phyloP scores from a whole-genome alignment of 2,113 vertebrate genomes.

The Larimichthys crocea region DNA sequence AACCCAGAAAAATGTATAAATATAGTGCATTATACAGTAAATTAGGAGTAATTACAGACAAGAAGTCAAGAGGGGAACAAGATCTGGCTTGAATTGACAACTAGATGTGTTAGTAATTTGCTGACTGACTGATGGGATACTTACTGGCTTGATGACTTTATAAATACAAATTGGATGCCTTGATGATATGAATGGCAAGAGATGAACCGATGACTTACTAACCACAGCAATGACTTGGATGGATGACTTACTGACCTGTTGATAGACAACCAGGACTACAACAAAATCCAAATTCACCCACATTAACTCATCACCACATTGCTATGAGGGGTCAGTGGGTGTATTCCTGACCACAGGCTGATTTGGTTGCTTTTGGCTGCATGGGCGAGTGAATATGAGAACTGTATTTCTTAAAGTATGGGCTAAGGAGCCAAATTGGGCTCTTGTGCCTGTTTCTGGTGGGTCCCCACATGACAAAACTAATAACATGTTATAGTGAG shows the following conservation, averaged over 20 bases:
- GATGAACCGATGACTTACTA: slow-evolving; percentile 8
- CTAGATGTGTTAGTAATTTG: background rate
- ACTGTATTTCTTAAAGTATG: slow-evolving; percentile 63
- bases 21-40: background rate
- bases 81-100: background rate
- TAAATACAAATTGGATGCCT: slow-evolving; percentile 7
- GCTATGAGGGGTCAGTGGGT: slow-evolving; percentile 60
- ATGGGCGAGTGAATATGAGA: slow-evolving; percentile 51
- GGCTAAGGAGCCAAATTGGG: slow-evolving; percentile 58
- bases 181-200: background rate
- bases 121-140: slow-evolving; percentile 9
- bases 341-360: slow-evolving; percentile 56
- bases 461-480: slow-evolving; percentile 49
- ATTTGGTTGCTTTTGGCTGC: slow-evolving; percentile 60
- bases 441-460: slow-evolving; percentile 41
- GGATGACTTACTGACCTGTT: slow-evolving; percentile 37
- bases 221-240: slow-evolving; percentile 5
- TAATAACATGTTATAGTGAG: slow-evolving; percentile 66
- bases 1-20: background rate
- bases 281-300: slow-evolving; percentile 31
- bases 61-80: background rate
- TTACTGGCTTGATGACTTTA: slow-evolving; percentile 4
- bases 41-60: background rate
- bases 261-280: slow-evolving; percentile 20
- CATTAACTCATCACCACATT: slow-evolving; percentile 48